These are phyloP conservation scores for Hippocampus zosterae DNA, from an alignment of 2,113 vertebrate genomes.

Conservation along the genomic window DNA sequence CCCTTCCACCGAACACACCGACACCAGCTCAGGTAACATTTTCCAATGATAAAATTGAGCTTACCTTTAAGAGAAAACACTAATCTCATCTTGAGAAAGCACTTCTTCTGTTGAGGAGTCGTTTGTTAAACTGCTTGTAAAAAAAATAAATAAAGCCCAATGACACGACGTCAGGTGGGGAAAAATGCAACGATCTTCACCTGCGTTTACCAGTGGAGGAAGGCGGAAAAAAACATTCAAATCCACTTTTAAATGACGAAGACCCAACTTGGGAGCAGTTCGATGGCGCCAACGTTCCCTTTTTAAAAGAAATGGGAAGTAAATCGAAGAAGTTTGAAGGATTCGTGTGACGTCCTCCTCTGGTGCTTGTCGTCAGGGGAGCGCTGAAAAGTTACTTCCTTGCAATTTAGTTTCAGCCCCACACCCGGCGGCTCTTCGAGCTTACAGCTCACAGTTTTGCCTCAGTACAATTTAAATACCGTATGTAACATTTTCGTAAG, in stretches of 20 bases:
- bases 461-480: neutral
- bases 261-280: neutral
- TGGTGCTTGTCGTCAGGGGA: neutral
- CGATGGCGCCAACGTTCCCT: accelerated
- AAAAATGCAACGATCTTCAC: conserved; percentile 13
- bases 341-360: conserved; percentile 12
- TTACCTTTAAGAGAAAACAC: conserved; percentile 29
- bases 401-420: neutral
- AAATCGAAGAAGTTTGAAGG: neutral
- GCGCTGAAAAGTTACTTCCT: conserved; percentile 6
- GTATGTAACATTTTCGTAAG: neutral
- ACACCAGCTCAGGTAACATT: neutral
- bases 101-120: neutral
- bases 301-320: conserved; percentile 2
- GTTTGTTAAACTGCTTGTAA: neutral
- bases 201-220: conserved; percentile 24
- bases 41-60: neutral
- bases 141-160: too few species aligned
- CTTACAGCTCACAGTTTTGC: neutral
- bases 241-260: neutral
- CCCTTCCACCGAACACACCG: neutral
- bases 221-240: neutral
- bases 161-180: conserved; percentile 3
- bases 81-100: conserved; percentile 25
- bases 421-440: neutral